These are phyloP conservation scores for Erethizon dorsatum DNA, from an alignment of 2,797 vertebrate genomes.

Conservation along the genomic window DNA sequence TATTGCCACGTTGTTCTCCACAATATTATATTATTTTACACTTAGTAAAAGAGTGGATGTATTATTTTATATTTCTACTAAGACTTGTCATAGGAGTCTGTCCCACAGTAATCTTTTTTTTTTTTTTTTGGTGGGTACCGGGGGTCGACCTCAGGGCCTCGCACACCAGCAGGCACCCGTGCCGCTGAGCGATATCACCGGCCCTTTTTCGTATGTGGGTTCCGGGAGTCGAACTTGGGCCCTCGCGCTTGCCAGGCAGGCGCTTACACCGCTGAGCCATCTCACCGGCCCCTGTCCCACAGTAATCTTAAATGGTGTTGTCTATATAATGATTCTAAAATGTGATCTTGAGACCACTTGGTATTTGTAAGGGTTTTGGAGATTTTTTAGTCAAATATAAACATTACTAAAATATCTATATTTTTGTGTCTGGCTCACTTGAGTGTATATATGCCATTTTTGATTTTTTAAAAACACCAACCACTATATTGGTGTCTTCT, in stretches of 20 bases:
- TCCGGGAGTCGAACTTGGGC: too few species aligned
- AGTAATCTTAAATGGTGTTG: not conserved
- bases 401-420: not conserved
- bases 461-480: slow-evolving; percentile 41
- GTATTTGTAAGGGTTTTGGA: slow-evolving; percentile 60
- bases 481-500: not conserved
- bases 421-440: slow-evolving; percentile 45
- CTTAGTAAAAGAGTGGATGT: not conserved
- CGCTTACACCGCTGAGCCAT: too few species aligned
- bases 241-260: too few species aligned
- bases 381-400: not conserved
- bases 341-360: slow-evolving; percentile 29
- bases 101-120: too few species aligned
- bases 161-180: too few species aligned
- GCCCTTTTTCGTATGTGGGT: too few species aligned
- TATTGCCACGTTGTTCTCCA: not conserved
- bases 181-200: too few species aligned
- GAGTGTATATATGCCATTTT: not conserved
- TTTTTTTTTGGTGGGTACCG: too few species aligned
- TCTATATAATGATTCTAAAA: slow-evolving; percentile 43
- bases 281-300: too few species aligned
- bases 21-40: slow-evolving; percentile 25
- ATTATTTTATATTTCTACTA: slow-evolving; percentile 4
- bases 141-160: too few species aligned
- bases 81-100: not conserved